phyloP scores from a whole-genome alignment of 2,797 vertebrate genomes.

The Hoplostethus mediterraneus region DNA sequence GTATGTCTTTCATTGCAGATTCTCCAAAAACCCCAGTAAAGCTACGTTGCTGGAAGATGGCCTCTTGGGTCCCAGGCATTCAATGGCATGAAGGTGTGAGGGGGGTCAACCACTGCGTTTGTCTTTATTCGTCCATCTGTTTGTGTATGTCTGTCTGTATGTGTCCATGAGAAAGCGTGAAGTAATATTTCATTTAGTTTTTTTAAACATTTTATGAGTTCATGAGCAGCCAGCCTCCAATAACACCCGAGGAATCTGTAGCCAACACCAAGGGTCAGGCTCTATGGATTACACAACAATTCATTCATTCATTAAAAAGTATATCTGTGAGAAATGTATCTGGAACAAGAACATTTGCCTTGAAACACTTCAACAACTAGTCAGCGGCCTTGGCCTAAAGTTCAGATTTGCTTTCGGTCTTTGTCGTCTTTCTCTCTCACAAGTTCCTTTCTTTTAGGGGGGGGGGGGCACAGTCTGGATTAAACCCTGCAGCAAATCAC shows the following conservation, averaged over 20 bases:
- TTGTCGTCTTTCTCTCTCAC: too few relatives aligned
- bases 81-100: not conserved
- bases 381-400: too few relatives aligned
- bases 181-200: not conserved
- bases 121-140: not conserved
- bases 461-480: too few relatives aligned
- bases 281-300: too few relatives aligned
- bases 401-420: too few relatives aligned
- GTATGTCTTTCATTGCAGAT: slow-evolving; percentile 32
- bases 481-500: too few relatives aligned
- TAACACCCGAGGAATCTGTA: not conserved
- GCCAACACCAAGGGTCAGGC: not conserved
- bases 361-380: too few relatives aligned
- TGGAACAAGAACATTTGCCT: not conserved
- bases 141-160: not conserved
- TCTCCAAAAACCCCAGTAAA: slow-evolving; percentile 28
- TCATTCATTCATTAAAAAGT: too few relatives aligned
- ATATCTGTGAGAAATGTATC: not conserved
- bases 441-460: too few relatives aligned
- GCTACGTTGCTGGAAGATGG: too few relatives aligned
- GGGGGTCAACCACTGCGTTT: not conserved
- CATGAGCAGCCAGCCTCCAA: not conserved
- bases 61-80: too few relatives aligned
- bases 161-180: not conserved
- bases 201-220: not conserved